These are phyloP conservation scores for Diarsia dahlii DNA, from an alignment of 2,888 invertebrate species.

Conservation along the genomic window DNA sequence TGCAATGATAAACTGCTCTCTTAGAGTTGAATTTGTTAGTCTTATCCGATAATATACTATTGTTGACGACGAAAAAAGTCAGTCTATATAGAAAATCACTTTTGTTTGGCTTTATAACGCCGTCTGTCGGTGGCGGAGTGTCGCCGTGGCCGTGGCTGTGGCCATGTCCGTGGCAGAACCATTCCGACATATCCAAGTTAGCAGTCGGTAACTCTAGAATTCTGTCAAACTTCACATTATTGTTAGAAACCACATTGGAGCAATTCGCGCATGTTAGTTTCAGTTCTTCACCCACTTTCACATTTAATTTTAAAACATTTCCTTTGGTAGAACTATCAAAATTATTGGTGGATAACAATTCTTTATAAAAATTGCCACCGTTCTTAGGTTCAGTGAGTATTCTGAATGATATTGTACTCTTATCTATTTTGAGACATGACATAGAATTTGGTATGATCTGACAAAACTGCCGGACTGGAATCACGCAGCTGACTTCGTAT, in stretches of 20 bases:
- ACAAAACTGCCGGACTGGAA: constrained; percentile 84
- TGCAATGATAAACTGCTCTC: constrained; percentile 89
- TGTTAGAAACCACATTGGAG: constrained; percentile 86
- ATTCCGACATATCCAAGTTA: constrained; percentile 91
- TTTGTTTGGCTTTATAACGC: constrained; percentile 84
- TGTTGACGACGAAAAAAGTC: constrained; percentile 89
- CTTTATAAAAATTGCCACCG: constrained; percentile 87
- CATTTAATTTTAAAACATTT: constrained; percentile 77
- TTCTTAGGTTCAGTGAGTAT: constrained; percentile 86
- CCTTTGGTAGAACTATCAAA: constrained; percentile 69
- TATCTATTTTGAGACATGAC: constrained; percentile 88
- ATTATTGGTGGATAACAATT: constrained; percentile 76
- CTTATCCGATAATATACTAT: constrained; percentile 81
- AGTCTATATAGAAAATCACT: constrained; percentile 91
- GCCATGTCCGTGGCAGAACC: constrained; percentile 92
- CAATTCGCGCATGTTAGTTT: constrained; percentile 85
- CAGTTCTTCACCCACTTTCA: constrained; percentile 75
- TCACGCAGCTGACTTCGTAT: constrained; percentile 76
- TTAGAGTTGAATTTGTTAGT: constrained; percentile 85
- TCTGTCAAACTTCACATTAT: constrained; percentile 88
- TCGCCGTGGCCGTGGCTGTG: constrained; percentile 81
- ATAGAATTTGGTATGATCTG: constrained; percentile 88
- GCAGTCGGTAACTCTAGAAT: constrained; percentile 92
- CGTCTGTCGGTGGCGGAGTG: constrained; percentile 61
- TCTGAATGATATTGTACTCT: constrained; percentile 86